Evolutionary conservation across 2,113 vertebrate species (phyloP), one percentile per base, ranked within the genome.

Genomic region (Macrotis lagotis): DNA sequence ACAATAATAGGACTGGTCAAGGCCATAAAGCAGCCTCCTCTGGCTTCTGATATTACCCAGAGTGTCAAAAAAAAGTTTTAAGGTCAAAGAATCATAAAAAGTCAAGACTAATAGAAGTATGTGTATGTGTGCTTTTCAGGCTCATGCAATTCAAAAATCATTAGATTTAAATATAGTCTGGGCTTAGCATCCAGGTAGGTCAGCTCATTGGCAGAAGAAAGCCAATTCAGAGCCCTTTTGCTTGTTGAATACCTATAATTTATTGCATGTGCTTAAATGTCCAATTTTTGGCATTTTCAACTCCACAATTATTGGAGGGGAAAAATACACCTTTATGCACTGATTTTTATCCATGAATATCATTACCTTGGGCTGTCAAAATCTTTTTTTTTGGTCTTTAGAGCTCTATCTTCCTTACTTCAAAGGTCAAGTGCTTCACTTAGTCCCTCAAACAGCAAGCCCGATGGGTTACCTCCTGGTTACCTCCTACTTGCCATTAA

Each of bases 221-320:
- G 48, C 52, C 90, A 91, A 16, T 93, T 91, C 52, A 91, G 91
- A 8, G 48, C 88, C 95, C 50, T 92, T 94, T 95, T 55, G 48
- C 37, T 91, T 95, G 48, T 88, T 90, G 83, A 96, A 90, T 4
- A 97, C 94, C 94, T 97, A 91, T 94, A 97, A 97, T 97, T 97
- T 97, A 89, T 96, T 47, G 50, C 83, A 90, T 89, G 28, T 49
- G 91, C 48, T 96, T 96, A 96, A 95, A 55, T 91, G 48, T 51
- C 94, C 19, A 55, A 25, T 50, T 97, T 93, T 88, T 94, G 92
- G 95, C 93, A 94, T 89, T 93, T 93, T 95, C 44, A 94, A 59
- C 90, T 90, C 49, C 95, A 89, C n/a, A 92, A 74, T 97, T 96
- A 97, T 93, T 88, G 12, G 31, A 52, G 91, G 47, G 92, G 94